Evolutionary conservation across 2,888 invertebrate species (phyloP), one percentile per base, ranked within the genome.

Genomic region (Molanna angustata): DNA sequence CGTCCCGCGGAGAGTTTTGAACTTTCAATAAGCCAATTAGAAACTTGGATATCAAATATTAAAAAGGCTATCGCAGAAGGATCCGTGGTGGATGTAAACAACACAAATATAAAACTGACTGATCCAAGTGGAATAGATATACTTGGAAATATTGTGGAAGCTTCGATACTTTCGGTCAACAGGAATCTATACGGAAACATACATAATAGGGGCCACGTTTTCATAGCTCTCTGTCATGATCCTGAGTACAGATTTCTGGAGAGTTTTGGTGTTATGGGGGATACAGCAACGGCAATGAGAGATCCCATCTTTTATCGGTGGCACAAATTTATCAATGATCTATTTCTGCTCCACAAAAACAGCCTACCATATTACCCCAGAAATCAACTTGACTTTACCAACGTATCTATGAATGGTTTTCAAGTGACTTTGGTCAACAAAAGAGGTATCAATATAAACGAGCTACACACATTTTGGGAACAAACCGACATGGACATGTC

Each of bases 151-250:
- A 78, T 92, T 61, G 72, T 93, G 65, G 92, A 92, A 69, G 78
- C 89, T 0, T 83, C 84, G 22, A 79, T 82, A 58, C 66, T 90
- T 35, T 85, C 88, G 37, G 80, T 80, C 2, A 90, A 90, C 71
- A 73, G 79, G 1, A 71, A 73, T 31, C 75, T 85, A 64, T 90
- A 90, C 65, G 92, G 92, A 0, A 86, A 89, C 68, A 63, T 90
- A 22, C 92, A 93, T 70, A 92, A 92, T 70, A 79, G 86, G 72
- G 90, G 90, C 0, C 92, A 92, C 65, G 81, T 88, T 2, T 78
- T 88, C 64, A 80, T 91, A 54, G 83, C 88, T 0, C 87, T 83
- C 66, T 71, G 83, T 2, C 91, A 92, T 64, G 92, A 93, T 68
- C 90, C 91, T 0, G 89, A 90, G 67, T 83, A 85, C 64, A 76